Evolutionary conservation across 2,888 invertebrate genomes (phyloP), one percentile per base, ranked within the genome.

Genomic region (Tiliacea aurago): DNA sequence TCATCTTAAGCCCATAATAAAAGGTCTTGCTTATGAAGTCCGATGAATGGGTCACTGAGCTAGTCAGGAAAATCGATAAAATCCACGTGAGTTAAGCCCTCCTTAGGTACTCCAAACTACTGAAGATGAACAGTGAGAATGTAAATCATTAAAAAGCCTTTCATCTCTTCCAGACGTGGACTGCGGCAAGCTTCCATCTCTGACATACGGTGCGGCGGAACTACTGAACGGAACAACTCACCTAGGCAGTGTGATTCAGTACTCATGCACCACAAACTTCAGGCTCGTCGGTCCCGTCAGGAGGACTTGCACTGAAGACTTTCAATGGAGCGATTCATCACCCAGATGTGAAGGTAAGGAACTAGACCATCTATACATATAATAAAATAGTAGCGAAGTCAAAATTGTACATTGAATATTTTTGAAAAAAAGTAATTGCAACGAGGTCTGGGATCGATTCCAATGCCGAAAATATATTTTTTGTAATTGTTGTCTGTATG

Each of bases 271-370:
- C 2, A 97, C 97, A 65, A 98, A 98, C 91, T 99, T 98, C 92
- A 97, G 98, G 85, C 96, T 99, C 4, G 97, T 97, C 70, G 99
- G 99, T 0, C 97, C 98, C 0, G 96, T 97, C 0, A 97, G 97
- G 63, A 96, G 99, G 73, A 95, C 96, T 28, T 99, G 99, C 88
- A 95, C 97, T 56, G 97, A 98, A 81, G 97, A 97, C 76, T 98
- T 97, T 70, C 97, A 97, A 87, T 99, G 99, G 99, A 98, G 98
- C 89, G 98, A 98, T 80, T 96, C 97, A 1, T 97, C 98, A 1
- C 99, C 99, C 0, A 97, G 98, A 95, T 99, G 99, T 92, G 98
- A 99, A 97, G 98, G 98, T 98, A 96, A 73, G 1, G 0, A 28
- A 18, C 10, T 49, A 28, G 1, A 51, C 28, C 15, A n/a, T n/a